These are phyloP conservation scores for Heliconius ismenius DNA, from an alignment of 2,888 invertebrate species.

Conservation along the genomic window DNA sequence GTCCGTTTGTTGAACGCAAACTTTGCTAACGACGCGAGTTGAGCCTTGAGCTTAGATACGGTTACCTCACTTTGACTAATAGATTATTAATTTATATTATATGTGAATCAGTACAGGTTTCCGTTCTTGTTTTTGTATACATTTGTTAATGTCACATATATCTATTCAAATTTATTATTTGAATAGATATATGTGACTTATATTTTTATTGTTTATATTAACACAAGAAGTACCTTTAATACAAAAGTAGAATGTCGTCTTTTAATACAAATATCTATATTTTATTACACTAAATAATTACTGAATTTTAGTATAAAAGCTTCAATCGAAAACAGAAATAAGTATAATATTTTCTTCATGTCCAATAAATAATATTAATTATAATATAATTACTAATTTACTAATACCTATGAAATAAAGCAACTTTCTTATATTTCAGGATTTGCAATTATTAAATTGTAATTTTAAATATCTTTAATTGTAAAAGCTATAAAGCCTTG, in stretches of 20 bases:
- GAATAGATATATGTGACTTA: too few relatives aligned
- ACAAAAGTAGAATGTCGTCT: too few relatives aligned
- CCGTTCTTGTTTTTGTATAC: not conserved
- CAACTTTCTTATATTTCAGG: not conserved
- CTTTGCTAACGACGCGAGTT: constrained; percentile 8
- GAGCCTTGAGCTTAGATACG: constrained; percentile 21
- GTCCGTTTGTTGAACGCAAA: constrained; percentile 35
- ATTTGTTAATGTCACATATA: not conserved
- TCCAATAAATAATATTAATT: not conserved
- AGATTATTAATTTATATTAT: not conserved
- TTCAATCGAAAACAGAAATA: not conserved
- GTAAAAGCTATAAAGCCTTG: constrained; percentile 30
- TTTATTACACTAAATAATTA: too few relatives aligned
- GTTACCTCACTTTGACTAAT: constrained; percentile 4
- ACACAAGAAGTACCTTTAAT: not conserved
- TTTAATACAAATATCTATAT: too few relatives aligned
- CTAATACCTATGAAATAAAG: not conserved
- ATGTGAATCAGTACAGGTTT: constrained; percentile 12
- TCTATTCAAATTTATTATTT: not conserved
- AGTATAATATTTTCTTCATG: too few relatives aligned
- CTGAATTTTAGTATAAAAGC: not conserved
- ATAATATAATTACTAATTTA: not conserved
- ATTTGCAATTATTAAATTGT: not conserved
- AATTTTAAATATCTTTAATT: not conserved
- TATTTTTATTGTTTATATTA: not conserved